Evolutionary conservation across 2,113 vertebrate species (phyloP).

Genomic region (Dromiciops gliroides): DNA sequence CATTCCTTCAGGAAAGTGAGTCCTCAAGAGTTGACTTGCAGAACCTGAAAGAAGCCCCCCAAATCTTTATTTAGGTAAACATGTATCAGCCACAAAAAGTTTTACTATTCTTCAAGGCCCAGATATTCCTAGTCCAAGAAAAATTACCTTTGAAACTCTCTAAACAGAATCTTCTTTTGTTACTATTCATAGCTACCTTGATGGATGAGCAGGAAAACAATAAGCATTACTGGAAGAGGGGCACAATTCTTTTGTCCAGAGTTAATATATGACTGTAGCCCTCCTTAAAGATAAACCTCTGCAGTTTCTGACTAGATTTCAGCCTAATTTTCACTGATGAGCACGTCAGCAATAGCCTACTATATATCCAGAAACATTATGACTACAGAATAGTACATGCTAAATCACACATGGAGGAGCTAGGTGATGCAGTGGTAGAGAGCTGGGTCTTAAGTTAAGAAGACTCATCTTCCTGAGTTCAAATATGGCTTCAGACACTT

Average conservation of each 20-base stretch:
- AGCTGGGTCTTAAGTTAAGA: neutral
- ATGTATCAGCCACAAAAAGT: neutral
- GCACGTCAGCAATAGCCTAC: neutral
- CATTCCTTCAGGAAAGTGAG: conserved; percentile 97
- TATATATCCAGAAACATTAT: neutral
- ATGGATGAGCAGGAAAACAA: neutral
- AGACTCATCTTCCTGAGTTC: neutral
- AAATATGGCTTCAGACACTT: neutral
- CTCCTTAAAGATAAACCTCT: neutral
- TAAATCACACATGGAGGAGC: neutral
- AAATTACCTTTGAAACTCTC: conserved; percentile 47
- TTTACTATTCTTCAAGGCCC: conserved; percentile 29
- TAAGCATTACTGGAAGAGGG: neutral
- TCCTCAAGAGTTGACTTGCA: conserved; percentile 91
- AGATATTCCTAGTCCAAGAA: conserved; percentile 47
- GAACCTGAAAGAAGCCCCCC: conserved; percentile 87
- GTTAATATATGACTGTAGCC: neutral
- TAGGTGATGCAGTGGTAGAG: neutral
- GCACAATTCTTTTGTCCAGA: neutral
- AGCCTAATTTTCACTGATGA: neutral
- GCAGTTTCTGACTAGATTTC: neutral
- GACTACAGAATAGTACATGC: neutral
- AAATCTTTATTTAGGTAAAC: conserved; percentile 48
- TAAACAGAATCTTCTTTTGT: neutral
- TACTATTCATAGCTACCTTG: neutral